Evolutionary conservation across 1,140 invertebrate species (phyloP).

Genomic region (Sinonovacula constricta): DNA sequence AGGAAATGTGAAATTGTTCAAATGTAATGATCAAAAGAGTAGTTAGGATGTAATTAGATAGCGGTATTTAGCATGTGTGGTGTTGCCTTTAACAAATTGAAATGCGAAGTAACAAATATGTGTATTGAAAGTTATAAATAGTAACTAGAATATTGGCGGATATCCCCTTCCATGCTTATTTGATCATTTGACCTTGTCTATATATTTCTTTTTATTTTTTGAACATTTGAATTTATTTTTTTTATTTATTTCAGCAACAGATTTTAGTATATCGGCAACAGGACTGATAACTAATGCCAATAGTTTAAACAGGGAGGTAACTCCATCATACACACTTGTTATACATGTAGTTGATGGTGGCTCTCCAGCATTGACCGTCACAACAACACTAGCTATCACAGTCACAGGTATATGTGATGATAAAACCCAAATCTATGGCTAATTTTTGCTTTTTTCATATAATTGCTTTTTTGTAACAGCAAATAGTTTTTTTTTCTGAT

Average conservation of each 20-base stretch:
- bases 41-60: too few species aligned
- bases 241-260: conserved; percentile 28
- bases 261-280: conserved; percentile 25
- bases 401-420: conserved; percentile 46
- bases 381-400: conserved; percentile 42
- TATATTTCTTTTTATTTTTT: too few species aligned
- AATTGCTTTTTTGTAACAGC: background rate
- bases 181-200: too few species aligned
- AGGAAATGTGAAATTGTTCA: too few species aligned
- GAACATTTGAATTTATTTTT: background rate
- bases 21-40: too few species aligned
- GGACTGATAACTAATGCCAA: conserved; percentile 45
- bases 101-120: too few species aligned
- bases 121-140: too few species aligned
- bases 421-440: background rate
- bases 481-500: too few species aligned
- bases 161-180: too few species aligned
- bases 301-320: conserved; percentile 57
- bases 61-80: too few species aligned
- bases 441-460: background rate
- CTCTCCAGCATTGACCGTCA: conserved; percentile 29
- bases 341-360: conserved; percentile 57
- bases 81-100: too few species aligned
- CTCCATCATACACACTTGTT: conserved; percentile 37
- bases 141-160: too few species aligned